These are phyloP conservation scores for Neodontobutis hainanensis DNA, from an alignment of 2,113 vertebrate species.

Conservation along the genomic window DNA sequence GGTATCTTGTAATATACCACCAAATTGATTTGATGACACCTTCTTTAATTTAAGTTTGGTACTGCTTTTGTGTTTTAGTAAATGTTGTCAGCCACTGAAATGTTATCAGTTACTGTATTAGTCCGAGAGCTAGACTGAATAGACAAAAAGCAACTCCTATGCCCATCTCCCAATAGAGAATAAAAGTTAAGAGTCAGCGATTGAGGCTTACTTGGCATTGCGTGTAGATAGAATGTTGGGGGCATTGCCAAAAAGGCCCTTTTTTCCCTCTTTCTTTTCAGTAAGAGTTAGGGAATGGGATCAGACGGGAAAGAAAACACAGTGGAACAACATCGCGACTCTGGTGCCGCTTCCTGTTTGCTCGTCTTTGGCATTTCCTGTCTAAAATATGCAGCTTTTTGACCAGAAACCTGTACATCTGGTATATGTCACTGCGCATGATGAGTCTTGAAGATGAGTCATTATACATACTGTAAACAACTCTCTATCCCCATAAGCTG, in stretches of 20 bases:
- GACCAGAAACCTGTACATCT: slow-evolving; percentile 23
- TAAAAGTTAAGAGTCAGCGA: slow-evolving; percentile 33
- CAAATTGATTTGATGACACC: background rate
- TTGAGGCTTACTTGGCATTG: background rate
- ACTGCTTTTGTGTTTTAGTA: too few relatives aligned
- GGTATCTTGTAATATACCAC: slow-evolving; percentile 10
- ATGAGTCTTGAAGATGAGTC: too few relatives aligned
- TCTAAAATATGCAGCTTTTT: slow-evolving; percentile 31
- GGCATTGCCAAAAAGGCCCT: slow-evolving; percentile 24
- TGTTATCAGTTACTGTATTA: too few relatives aligned
- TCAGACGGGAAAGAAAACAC: slow-evolving; percentile 54
- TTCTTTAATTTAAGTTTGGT: background rate
- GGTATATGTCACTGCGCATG: too few relatives aligned
- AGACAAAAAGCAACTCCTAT: too few relatives aligned
- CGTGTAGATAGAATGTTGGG: background rate
- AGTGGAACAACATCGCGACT: slow-evolving; percentile 52
- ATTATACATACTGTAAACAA: too few relatives aligned
- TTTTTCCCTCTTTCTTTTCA: slow-evolving; percentile 37
- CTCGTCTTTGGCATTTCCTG: too few relatives aligned
- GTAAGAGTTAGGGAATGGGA: slow-evolving; percentile 49
- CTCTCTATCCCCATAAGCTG: too few relatives aligned
- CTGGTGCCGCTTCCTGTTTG: slow-evolving; percentile 60
- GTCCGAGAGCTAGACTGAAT: too few relatives aligned
- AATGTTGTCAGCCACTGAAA: too few relatives aligned
- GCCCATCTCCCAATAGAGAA: background rate